Conservation (phyloP, 2,113 vertebrate species). For the Seriola rivoliana region DNA sequence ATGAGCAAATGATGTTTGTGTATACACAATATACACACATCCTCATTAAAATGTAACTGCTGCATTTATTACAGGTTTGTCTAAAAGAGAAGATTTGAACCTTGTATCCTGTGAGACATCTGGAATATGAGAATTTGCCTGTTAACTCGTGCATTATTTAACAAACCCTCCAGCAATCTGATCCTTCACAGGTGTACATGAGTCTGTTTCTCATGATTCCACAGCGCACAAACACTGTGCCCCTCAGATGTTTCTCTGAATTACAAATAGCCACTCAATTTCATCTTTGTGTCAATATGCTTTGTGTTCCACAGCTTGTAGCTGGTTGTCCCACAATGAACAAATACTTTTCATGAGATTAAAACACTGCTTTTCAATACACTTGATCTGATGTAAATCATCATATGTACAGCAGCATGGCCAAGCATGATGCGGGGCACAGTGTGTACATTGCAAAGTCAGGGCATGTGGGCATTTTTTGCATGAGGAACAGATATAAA, state of each 20-base stretch:
- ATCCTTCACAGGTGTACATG: slow-evolving; percentile 54
- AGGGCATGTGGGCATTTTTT: slow-evolving; percentile 13
- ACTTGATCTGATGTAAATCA: not conserved
- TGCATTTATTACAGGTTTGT: slow-evolving; percentile 18
- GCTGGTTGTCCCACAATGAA: not conserved
- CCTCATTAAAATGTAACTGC: slow-evolving; percentile 17
- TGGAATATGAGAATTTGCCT: slow-evolving; percentile 58
- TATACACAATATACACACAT: not conserved
- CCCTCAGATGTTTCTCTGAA: slow-evolving; percentile 36
- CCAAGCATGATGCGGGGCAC: not conserved
- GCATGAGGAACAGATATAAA: slow-evolving; percentile 41
- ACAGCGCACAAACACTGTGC: slow-evolving; percentile 9
- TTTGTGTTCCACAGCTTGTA: not conserved
- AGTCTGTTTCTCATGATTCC: slow-evolving; percentile 53
- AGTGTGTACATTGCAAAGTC: slow-evolving; percentile 1
- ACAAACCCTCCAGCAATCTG: slow-evolving; percentile 35
- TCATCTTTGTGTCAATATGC: slow-evolving; percentile 8
- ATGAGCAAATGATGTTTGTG: not conserved
- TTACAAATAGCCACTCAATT: slow-evolving; percentile 31
- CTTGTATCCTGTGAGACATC: slow-evolving; percentile 29
- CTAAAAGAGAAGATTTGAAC: slow-evolving; percentile 38
- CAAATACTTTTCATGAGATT: not conserved
- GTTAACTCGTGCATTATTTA: slow-evolving; percentile 65
- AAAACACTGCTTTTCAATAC: not conserved
- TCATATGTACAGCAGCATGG: not conserved